phyloP scores from a whole-genome alignment of 2,888 invertebrate species.

The Tenthredo distinguenda region DNA sequence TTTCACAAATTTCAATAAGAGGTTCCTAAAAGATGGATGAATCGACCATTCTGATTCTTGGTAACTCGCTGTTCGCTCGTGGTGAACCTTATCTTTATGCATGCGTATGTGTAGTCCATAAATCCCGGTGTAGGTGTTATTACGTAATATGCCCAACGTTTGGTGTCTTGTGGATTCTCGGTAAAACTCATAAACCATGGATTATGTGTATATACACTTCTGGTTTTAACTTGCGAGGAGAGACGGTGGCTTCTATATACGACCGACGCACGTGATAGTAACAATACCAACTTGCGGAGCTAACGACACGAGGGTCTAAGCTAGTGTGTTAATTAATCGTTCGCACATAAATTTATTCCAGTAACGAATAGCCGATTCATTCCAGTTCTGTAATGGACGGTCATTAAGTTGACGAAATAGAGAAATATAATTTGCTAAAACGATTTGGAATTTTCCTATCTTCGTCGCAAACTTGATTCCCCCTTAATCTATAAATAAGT shows the following conservation, averaged over 20 bases:
- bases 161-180: conserved; percentile 1
- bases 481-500: conserved; percentile 19
- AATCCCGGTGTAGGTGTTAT: conserved; percentile 16
- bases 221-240: neutral
- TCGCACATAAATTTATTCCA: conserved; percentile 30
- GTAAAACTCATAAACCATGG: conserved; percentile 13
- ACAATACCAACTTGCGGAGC: conserved; percentile 21
- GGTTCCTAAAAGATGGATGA: neutral
- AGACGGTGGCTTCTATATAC: neutral
- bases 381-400: conserved; percentile 39
- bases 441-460: conserved; percentile 47
- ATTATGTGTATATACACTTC: conserved; percentile 1
- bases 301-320: neutral
- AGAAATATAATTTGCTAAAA: conserved; percentile 37
- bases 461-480: conserved; percentile 26
- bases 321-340: conserved; percentile 8
- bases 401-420: conserved; percentile 29
- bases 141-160: conserved; percentile 1
- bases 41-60: neutral
- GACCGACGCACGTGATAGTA: conserved; percentile 7
- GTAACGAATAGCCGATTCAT: conserved; percentile 14
- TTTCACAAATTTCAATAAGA: neutral
- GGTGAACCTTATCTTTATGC: neutral
- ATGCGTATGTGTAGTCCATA: neutral
- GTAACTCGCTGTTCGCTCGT: neutral